Percentiles rank a stretch among this genome's conserved stretches.
phyloP scores from a whole-genome alignment of 2,797 vertebrate genomes.

The Cryptoblepharus egeriae region DNA sequence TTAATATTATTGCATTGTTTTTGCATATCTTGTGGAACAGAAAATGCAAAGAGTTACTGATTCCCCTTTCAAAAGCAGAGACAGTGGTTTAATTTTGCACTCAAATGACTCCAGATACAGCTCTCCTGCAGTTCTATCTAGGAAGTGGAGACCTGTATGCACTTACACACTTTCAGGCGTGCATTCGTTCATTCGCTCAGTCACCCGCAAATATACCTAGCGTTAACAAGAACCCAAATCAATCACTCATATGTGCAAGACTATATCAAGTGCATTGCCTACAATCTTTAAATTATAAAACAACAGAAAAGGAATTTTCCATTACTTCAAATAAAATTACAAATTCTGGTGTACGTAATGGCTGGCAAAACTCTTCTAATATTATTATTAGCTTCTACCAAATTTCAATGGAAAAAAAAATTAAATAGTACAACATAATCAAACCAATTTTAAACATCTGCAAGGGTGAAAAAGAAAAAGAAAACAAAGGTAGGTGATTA shows the following conservation, averaged over 20 bases:
- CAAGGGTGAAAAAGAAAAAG: conserved; percentile 71
- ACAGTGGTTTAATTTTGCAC: conserved; percentile 79
- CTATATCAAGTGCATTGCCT: conserved; percentile 73
- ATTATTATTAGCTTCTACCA: conserved; percentile 52
- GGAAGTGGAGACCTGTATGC: conserved; percentile 68
- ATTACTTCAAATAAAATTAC: conserved; percentile 70
- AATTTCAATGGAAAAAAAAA: conserved; percentile 61
- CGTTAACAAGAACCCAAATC: conserved; percentile 68
- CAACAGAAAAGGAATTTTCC: conserved; percentile 67
- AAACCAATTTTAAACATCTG: conserved; percentile 70
- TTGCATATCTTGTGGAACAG: conserved; percentile 99
- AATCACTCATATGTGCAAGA: conserved; percentile 71
- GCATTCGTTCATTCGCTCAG: conserved; percentile 63
- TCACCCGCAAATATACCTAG: conserved; percentile 51
- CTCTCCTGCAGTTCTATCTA: conserved; percentile 62
- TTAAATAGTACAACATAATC: conserved; percentile 75
- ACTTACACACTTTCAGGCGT: conserved; percentile 54
- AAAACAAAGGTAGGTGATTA: conserved; percentile 70
- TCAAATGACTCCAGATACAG: conserved; percentile 69
- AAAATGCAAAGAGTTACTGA: conserved; percentile 83
- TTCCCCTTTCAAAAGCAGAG: conserved; percentile 80
- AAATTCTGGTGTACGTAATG: conserved; percentile 69
- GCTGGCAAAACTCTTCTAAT: conserved; percentile 68
- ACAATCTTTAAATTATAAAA: conserved; percentile 74
- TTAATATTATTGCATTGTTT: conserved; percentile 99